Conservation (phyloP, 2,797 vertebrate species). For the Pseudochirops corinnae region DNA sequence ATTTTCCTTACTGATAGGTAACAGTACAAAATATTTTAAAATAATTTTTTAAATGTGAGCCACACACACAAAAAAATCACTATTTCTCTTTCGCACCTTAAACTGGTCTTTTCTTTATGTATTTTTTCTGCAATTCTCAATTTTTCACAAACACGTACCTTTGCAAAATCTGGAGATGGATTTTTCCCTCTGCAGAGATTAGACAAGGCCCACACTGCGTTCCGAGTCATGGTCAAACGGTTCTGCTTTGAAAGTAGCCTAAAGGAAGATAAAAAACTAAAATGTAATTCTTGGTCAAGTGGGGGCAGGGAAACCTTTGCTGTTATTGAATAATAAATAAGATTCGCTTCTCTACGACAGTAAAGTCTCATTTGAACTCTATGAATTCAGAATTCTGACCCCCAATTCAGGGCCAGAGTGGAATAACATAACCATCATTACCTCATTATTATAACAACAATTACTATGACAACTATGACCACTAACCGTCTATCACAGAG, state of each 20-base stretch:
- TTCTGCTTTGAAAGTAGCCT: conserved; percentile 91
- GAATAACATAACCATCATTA: conserved; percentile 28
- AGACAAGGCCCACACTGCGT: conserved; percentile 96
- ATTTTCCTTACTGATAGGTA: neutral
- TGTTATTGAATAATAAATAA: conserved; percentile 31
- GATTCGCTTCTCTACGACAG: conserved; percentile 7
- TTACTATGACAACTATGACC: neutral
- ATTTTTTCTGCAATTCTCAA: conserved; percentile 19
- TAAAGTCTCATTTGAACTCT: conserved; percentile 42
- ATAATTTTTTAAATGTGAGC: neutral
- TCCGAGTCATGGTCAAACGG: conserved; percentile 89
- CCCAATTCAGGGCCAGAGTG: neutral
- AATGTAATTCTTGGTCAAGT: conserved; percentile 20
- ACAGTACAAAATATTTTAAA: neutral
- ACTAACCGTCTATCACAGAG: neutral
- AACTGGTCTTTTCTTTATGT: neutral
- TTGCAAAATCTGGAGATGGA: conserved; percentile 96
- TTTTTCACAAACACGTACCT: conserved; percentile 86
- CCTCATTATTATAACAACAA: neutral
- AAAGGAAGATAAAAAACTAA: conserved; percentile 61
- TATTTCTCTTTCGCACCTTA: neutral
- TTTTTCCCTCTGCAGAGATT: conserved; percentile 98
- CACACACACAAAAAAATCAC: neutral
- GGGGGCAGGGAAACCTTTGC: neutral
- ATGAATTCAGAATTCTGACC: conserved; percentile 53